phyloP scores from a whole-genome alignment of 1,140 invertebrate species.

The Drosophila trapezifrons region DNA sequence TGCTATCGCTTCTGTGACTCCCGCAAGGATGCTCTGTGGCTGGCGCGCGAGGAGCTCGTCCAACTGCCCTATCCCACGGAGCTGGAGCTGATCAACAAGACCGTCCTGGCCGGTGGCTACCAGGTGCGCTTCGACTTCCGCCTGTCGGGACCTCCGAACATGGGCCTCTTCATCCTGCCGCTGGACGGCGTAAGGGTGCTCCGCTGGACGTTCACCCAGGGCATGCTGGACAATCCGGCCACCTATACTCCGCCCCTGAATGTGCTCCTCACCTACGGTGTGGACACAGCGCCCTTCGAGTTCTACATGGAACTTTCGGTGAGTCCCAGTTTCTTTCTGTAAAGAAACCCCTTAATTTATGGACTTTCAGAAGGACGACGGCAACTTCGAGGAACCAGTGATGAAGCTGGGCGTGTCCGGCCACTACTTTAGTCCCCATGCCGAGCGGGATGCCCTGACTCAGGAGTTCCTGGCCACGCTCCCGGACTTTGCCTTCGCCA shows the following conservation, averaged over 20 bases:
- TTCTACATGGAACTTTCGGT: constrained; percentile 84
- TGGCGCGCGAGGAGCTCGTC: constrained; percentile 41
- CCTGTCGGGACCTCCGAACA: constrained; percentile 88
- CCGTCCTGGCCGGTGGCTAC: constrained; percentile 25
- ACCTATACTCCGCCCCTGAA: constrained; percentile 25
- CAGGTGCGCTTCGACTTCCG: constrained; percentile 65
- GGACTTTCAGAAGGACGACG: constrained; percentile 84
- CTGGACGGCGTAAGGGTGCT: constrained; percentile 84
- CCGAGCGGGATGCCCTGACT: constrained; percentile 28
- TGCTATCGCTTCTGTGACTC: constrained; percentile 85
- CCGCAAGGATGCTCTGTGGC: constrained; percentile 45
- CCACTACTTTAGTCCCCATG: constrained; percentile 40
- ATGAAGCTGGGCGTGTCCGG: constrained; percentile 47
- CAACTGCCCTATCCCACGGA: constrained; percentile 40
- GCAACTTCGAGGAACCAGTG: constrained; percentile 62
- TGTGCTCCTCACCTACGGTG: constrained; percentile 85
- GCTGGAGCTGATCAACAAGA: constrained; percentile 56
- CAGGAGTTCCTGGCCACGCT: constrained; percentile 35
- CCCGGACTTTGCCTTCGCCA: constrained; percentile 42
- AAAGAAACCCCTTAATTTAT: too few species aligned
- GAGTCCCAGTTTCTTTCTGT: not conserved
- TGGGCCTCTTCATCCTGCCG: constrained; percentile 89
- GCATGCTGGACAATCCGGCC: constrained; percentile 73
- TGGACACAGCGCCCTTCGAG: constrained; percentile 29
- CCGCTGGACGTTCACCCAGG: constrained; percentile 87